A percentile compares a stretch with the other conserved stretches of the same genome.
phyloP scores from a whole-genome alignment of 2,113 vertebrate species.

The Corythornis madagascariensis region DNA sequence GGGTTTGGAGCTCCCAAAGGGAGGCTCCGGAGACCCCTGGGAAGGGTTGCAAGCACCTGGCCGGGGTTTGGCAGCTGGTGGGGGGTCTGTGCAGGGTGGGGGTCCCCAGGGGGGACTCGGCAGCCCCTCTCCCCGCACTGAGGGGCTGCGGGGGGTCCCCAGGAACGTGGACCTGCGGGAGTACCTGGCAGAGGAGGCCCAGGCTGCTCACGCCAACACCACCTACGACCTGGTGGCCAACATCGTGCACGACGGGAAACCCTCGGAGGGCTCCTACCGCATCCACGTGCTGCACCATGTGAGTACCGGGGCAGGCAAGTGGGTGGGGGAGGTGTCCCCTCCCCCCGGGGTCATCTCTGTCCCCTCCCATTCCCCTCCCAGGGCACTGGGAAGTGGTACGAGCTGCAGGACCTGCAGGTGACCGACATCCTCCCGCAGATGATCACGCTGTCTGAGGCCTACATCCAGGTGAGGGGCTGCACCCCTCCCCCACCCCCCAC shows the following conservation, averaged over 20 bases:
- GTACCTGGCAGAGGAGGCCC: slow-evolving; percentile 92
- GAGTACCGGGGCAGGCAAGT: background rate
- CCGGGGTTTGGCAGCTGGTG: too few relatives aligned
- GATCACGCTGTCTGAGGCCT: slow-evolving; percentile 96
- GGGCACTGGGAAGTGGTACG: slow-evolving; percentile 98
- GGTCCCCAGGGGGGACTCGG: too few relatives aligned
- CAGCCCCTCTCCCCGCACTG: too few relatives aligned
- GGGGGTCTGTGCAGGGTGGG: too few relatives aligned
- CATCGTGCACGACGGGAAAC: slow-evolving; percentile 93
- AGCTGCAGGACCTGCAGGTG: slow-evolving; percentile 96
- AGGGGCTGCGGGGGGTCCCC: background rate
- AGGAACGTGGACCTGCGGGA: slow-evolving; percentile 93
- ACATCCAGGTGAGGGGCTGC: slow-evolving; percentile 88
- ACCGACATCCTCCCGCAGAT: slow-evolving; percentile 97
- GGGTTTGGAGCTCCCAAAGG: background rate
- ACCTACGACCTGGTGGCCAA: slow-evolving; percentile 94
- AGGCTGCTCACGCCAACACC: slow-evolving; percentile 85
- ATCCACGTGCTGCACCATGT: slow-evolving; percentile 96
- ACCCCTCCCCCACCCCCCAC: background rate
- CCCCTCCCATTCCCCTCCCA: slow-evolving; percentile 13
- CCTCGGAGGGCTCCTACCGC: slow-evolving; percentile 90
- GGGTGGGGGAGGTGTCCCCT: too few relatives aligned
- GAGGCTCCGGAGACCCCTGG: background rate
- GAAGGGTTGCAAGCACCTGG: background rate
- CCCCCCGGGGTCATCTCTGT: accelerated